Evolutionary conservation across 2,888 invertebrate genomes (phyloP), one percentile per base, ranked within the genome.

Genomic region (Dasypolia templi): DNA sequence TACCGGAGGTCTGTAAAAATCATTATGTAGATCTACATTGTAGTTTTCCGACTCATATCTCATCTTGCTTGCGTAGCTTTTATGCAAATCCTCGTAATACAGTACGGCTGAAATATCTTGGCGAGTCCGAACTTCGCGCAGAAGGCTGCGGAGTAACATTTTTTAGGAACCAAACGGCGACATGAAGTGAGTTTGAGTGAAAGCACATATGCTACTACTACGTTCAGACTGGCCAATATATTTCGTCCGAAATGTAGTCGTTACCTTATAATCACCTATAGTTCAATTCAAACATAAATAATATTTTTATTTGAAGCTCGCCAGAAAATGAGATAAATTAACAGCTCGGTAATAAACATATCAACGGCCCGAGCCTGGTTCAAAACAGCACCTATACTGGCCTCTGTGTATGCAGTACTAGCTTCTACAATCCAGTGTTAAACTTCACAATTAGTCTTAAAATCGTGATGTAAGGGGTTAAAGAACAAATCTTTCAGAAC

Each of bases 321-420:
- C 39, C 22, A 42, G 69, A 72, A 58, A 62, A 64, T 64, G 49
- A 70, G 64, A 72, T 63, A 72, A 83, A 72, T 84, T n/a, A 78
- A 76, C 80, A 59, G 62, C 42, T 55, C 32, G 14, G 76, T 69
- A 73, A 72, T 84, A 81, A 84, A 83, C 64, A 75, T 67, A 80
- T 83, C 75, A 85, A 72, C 81, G 55, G 44, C n/a, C 19, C 29
- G 46, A 12, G 39, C 42, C 63, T 71, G 69, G 69, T 62, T 69
- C 55, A 56, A 51, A 35, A 46, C 32, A 35, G 63, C 72, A 69
- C 79, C 75, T 72, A 67, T 56, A n/a, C 26, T 68, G 74, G 72
- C 78, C 77, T 73, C 73, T 71, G 11, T 55, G 22, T 46, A 53
- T 53, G n/a, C n/a, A n/a, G n/a, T 49, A 63, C 53, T 65, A 55